A percentile compares a stretch with the other conserved stretches of the same genome.
phyloP scores from a whole-genome alignment of 2,888 invertebrate species.

The Drosophila austrosaltans region DNA sequence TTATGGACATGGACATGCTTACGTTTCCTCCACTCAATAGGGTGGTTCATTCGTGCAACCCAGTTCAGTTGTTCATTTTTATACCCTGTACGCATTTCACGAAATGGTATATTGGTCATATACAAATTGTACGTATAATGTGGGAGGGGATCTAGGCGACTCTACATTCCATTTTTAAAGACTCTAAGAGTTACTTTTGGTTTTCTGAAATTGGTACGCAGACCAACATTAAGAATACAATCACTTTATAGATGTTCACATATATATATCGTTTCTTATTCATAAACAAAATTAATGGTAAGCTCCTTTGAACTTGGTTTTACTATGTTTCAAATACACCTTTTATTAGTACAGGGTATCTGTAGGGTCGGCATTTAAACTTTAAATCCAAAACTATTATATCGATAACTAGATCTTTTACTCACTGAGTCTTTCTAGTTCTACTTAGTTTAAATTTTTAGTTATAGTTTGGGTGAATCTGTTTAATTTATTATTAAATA shows the following conservation, averaged over 20 bases:
- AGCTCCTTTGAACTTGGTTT: neutral
- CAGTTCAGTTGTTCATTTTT: neutral
- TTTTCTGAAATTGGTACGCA: neutral
- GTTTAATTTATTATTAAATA: neutral
- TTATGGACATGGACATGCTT: constrained; percentile 7
- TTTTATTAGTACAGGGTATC: neutral
- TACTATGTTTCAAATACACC: neutral
- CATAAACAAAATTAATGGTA: neutral
- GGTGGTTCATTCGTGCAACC: neutral
- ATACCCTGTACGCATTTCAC: neutral
- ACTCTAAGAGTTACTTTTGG: neutral
- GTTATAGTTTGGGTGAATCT: neutral
- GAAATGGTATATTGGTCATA: neutral
- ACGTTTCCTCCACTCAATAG: neutral
- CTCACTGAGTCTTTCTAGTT: neutral
- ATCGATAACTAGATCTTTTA: neutral
- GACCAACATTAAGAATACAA: neutral
- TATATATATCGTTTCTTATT: neutral
- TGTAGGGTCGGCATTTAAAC: neutral
- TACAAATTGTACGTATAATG: neutral
- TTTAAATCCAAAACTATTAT: neutral
- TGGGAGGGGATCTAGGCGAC: too few species aligned
- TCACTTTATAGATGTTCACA: neutral
- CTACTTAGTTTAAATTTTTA: neutral
- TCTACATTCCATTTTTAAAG: neutral